Percentiles rank a stretch among this genome's conserved stretches.
Conservation (phyloP, 2,888 invertebrate species). For the Folsomia manolachei region DNA sequence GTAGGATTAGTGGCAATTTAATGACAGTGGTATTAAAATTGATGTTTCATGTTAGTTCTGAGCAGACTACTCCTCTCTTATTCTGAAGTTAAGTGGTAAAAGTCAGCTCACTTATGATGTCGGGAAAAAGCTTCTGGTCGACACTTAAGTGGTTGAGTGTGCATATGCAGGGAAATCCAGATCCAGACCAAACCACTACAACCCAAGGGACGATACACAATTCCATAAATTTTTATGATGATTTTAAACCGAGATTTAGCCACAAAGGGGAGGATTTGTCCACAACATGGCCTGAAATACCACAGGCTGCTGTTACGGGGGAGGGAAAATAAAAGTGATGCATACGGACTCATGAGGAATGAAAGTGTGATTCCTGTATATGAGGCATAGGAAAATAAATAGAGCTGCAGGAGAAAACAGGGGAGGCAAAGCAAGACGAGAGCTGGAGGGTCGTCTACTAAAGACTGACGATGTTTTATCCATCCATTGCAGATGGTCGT, state of each 20-base stretch:
- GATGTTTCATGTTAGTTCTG: neutral
- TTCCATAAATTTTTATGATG: conserved; percentile 24
- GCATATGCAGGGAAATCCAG: neutral
- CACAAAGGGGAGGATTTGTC: conserved; percentile 17
- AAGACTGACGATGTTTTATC: conserved; percentile 36
- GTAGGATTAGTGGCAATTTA: neutral
- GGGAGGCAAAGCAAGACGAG: conserved; percentile 2
- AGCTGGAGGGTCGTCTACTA: neutral
- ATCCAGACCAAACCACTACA: neutral
- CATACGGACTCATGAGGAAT: conserved; percentile 15
- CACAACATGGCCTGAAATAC: conserved; percentile 18
- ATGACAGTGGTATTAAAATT: neutral
- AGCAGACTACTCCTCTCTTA: neutral
- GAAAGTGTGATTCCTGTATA: conserved; percentile 17
- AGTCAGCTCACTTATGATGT: neutral
- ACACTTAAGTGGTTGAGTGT: neutral
- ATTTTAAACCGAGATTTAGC: conserved; percentile 22
- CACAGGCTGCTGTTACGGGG: too few species aligned
- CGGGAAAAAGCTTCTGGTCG: neutral
- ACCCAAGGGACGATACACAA: conserved; percentile 6
- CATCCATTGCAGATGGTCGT: conserved; percentile 46
- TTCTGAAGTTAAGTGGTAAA: neutral
- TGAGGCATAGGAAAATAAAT: conserved; percentile 1
- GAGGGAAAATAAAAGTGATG: neutral
- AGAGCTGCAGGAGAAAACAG: conserved; percentile 10